A percentile compares a stretch with the other conserved stretches of the same genome.
These are phyloP conservation scores for Ptilonorhynchus violaceus DNA, from an alignment of 2,113 vertebrate species.

Conservation along the genomic window DNA sequence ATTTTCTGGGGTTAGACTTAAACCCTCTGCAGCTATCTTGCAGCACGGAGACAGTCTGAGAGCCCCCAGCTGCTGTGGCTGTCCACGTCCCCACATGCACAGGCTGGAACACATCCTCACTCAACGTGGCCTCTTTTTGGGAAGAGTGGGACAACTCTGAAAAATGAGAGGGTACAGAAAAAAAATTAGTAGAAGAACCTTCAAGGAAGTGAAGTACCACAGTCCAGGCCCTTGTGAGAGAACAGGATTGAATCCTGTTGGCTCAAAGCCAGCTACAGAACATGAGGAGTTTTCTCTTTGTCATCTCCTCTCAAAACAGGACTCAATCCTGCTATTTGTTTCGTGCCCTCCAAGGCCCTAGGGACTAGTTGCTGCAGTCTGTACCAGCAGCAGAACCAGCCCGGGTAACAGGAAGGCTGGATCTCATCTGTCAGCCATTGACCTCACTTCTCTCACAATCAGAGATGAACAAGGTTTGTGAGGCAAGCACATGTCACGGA, in stretches of 20 bases:
- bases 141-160: background rate
- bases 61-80: background rate
- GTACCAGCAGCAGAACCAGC: background rate
- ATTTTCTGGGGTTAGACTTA: background rate
- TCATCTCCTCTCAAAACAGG: background rate
- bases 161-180: background rate
- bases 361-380: background rate
- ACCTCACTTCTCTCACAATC: constrained; percentile 4
- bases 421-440: background rate
- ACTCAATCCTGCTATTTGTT: background rate
- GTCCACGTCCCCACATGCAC: accelerated
- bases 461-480: background rate
- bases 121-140: accelerated
- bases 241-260: background rate
- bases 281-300: background rate
- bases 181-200: background rate
- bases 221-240: background rate
- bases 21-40: accelerated
- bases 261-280: background rate
- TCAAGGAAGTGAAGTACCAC: background rate
- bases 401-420: background rate
- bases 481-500: background rate
- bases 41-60: background rate
- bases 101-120: accelerated
- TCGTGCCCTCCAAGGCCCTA: background rate